Conservation (phyloP, 2,888 invertebrate species). For the Baccha elongata region DNA sequence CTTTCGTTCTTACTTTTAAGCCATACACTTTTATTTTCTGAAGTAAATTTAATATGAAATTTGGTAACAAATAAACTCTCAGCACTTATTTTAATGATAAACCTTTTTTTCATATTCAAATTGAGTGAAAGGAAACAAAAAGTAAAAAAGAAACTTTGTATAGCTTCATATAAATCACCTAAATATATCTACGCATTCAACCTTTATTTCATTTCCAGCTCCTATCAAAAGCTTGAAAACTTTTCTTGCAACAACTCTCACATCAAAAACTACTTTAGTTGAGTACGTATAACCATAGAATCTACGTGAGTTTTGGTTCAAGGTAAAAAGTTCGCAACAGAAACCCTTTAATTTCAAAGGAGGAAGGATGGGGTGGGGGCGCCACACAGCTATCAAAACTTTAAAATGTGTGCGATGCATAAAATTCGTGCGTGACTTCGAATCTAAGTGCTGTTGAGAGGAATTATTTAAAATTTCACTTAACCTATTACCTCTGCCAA, state of each 20-base stretch:
- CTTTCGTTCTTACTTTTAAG: too few species aligned
- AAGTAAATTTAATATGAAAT: too few species aligned
- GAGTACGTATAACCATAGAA: slow-evolving; percentile 33
- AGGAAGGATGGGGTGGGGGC: too few species aligned
- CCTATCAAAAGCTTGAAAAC: slow-evolving; percentile 11
- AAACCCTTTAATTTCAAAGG: slow-evolving; percentile 1
- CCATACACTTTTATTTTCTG: too few species aligned
- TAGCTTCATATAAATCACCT: not conserved
- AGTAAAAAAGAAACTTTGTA: not conserved
- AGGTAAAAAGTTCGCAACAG: slow-evolving; percentile 14
- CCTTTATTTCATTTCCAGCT: not conserved
- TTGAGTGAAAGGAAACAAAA: slow-evolving; percentile 2
- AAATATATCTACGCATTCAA: not conserved
- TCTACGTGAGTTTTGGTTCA: slow-evolving; percentile 14
- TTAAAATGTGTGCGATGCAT: slow-evolving; percentile 39
- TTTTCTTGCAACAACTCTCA: slow-evolving; percentile 43
- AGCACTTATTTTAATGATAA: slow-evolving; percentile 22
- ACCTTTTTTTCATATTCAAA: slow-evolving; percentile 10
- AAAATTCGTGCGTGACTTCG: slow-evolving; percentile 67
- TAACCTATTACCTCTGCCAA: slow-evolving; percentile 59
- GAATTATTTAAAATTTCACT: slow-evolving; percentile 19
- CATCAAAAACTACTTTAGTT: slow-evolving; percentile 56
- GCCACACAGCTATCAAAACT: slow-evolving; percentile 6
- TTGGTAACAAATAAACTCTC: not conserved
- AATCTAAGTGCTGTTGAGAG: slow-evolving; percentile 39